These are phyloP conservation scores for Acromyrmex charruanus DNA, from an alignment of 1,140 invertebrate genomes.

Conservation along the genomic window DNA sequence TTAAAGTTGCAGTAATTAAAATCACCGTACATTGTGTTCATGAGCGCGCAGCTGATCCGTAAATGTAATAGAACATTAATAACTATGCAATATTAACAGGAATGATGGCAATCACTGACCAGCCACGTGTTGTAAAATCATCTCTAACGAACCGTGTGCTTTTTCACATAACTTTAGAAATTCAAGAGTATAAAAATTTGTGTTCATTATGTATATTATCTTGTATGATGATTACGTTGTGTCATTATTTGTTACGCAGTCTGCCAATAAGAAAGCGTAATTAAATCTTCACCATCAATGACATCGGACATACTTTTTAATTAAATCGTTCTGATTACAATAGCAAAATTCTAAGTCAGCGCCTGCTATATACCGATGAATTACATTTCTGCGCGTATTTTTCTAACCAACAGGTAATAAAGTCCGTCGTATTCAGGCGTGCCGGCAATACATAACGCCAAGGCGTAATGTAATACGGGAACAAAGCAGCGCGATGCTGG, in stretches of 20 bases:
- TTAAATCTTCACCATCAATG: not conserved
- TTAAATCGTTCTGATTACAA: conserved; percentile 7
- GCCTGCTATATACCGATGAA: not conserved
- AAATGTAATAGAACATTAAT: conserved; percentile 64
- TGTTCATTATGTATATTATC: conserved; percentile 22
- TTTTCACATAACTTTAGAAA: conserved; percentile 8
- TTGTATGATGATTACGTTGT: not conserved
- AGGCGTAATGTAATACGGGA: conserved; percentile 73
- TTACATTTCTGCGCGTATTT: conserved; percentile 58
- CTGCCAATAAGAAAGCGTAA: not conserved
- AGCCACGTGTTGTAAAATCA: conserved; percentile 45
- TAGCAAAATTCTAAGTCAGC: conserved; percentile 4
- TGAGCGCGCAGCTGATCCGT: conserved; percentile 23
- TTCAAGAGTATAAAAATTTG: conserved; percentile 27
- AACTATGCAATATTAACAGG: conserved; percentile 69
- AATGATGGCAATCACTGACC: conserved; percentile 32
- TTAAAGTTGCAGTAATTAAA: conserved; percentile 52
- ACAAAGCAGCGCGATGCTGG: conserved; percentile 67
- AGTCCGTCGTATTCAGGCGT: conserved; percentile 58
- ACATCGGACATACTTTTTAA: not conserved
- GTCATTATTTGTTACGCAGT: not conserved
- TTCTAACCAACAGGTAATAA: conserved; percentile 68
- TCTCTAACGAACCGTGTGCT: conserved; percentile 3
- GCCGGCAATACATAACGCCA: conserved; percentile 66
- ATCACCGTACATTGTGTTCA: conserved; percentile 43